Evolutionary conservation across 2,888 invertebrate genomes (phyloP).

Genomic region (Habroteleia sp.): DNA sequence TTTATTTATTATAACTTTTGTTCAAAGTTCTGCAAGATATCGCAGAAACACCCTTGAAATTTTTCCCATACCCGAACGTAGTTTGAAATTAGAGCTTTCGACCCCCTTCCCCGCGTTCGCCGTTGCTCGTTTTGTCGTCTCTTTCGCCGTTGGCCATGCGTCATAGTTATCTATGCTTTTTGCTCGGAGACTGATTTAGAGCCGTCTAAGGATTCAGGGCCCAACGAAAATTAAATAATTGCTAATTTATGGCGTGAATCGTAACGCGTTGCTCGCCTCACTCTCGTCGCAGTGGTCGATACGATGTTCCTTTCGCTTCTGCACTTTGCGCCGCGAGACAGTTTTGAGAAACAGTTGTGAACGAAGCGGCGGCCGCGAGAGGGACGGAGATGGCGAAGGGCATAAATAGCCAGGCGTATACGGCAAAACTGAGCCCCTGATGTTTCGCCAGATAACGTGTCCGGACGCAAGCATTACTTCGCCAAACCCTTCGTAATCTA

Average conservation of each 20-base stretch:
- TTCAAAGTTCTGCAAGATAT: too few species aligned
- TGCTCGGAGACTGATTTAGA: conserved; percentile 81
- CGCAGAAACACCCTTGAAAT: conserved; percentile 14
- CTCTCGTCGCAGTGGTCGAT: conserved; percentile 67
- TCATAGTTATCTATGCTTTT: conserved; percentile 82
- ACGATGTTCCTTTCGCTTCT: conserved; percentile 62
- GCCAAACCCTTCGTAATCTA: conserved; percentile 45
- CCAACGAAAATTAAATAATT: conserved; percentile 82
- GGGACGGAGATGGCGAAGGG: conserved; percentile 9
- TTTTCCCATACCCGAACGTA: conserved; percentile 52
- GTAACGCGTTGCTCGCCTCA: conserved; percentile 69
- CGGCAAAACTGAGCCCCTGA: conserved; percentile 18
- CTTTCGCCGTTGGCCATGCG: conserved; percentile 79
- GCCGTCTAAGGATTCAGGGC: conserved; percentile 81
- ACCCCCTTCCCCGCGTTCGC: conserved; percentile 46
- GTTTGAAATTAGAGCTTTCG: conserved; percentile 63
- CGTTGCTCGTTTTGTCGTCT: conserved; percentile 65
- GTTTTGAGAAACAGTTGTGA: conserved; percentile 53
- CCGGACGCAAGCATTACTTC: conserved; percentile 13
- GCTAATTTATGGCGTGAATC: conserved; percentile 81
- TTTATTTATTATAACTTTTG: too few species aligned
- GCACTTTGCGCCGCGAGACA: conserved; percentile 54
- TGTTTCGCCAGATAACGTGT: conserved; percentile 7
- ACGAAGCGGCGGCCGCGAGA: too few species aligned
- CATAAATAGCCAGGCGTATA: conserved; percentile 8